Percentiles rank a stretch among this genome's conserved stretches.
Evolutionary conservation across 2,113 vertebrate genomes (phyloP).

Genomic region (Oryzias javanicus): DNA sequence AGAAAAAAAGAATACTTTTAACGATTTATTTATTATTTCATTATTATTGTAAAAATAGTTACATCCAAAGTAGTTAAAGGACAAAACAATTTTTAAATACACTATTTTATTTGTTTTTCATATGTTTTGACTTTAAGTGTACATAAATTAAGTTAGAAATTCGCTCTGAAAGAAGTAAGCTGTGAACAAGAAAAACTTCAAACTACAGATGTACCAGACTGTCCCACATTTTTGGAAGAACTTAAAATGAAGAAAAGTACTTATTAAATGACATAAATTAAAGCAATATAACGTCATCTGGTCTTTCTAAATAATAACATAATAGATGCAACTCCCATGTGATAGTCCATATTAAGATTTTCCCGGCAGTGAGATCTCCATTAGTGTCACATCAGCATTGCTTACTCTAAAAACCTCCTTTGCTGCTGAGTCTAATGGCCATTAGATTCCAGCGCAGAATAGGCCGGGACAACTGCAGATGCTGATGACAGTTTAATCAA

Average conservation of each 20-base stretch:
- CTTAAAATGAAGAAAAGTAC: background rate
- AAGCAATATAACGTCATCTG: slow-evolving; percentile 29
- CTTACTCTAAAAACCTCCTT: slow-evolving; percentile 45
- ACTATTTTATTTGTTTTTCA: too few species aligned
- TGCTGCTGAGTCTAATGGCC: slow-evolving; percentile 57
- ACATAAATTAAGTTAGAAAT: too few species aligned
- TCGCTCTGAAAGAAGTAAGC: too few species aligned
- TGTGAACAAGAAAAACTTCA: too few species aligned
- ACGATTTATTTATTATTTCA: too few species aligned
- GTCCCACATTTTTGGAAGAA: too few species aligned
- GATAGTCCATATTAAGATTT: slow-evolving; percentile 39
- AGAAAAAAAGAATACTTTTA: too few species aligned
- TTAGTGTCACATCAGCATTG: slow-evolving; percentile 49
- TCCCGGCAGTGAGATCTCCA: slow-evolving; percentile 55
- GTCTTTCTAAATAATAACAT: slow-evolving; percentile 51
- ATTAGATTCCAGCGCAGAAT: slow-evolving; percentile 44
- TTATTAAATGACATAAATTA: background rate
- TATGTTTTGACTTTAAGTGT: too few species aligned
- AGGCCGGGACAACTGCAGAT: slow-evolving; percentile 29
- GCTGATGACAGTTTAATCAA: slow-evolving; percentile 51
- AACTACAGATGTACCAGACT: too few species aligned
- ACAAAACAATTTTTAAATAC: too few species aligned
- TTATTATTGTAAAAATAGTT: too few species aligned
- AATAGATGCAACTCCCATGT: slow-evolving; percentile 44
- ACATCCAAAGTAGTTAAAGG: too few species aligned